Evolutionary conservation across 2,113 vertebrate species (phyloP), one percentile per base, ranked within the genome.

Genomic region (Oncorhynchus keta): DNA sequence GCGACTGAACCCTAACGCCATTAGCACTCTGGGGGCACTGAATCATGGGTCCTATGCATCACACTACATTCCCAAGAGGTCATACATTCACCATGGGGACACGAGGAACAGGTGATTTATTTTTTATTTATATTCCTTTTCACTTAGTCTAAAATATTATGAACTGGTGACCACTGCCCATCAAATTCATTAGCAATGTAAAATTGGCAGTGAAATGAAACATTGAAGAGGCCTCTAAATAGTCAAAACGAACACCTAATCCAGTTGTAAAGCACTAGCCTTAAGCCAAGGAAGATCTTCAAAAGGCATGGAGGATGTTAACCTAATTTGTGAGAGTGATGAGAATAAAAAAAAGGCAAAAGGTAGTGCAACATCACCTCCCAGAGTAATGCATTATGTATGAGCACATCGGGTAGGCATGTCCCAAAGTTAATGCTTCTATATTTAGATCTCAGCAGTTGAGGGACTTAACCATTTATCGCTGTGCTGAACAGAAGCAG

Each of bases 361-460:
- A 18, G 84, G 80, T 72, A 77, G 51, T 81, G 72, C 76, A 79
- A 75, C 39, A 45, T 45, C 76, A 71, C 70, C 59, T 79, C 78
- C 72, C 76, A 51, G 70, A 20, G 66, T 68, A 76, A 89, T 84
- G 79, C 72, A 83, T 88, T 78, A 84, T 85, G 76, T 76, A 85
- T 65, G 72, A 68, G 51, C 51, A 14, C 49, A 14, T 51, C 11
- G 49, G 14, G 77, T 75, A 73, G 62, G 55, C 76, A 74, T 74
- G 78, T 86, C 87, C 80, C 85, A 76, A 62, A 73, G 82, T 82
- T 76, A 35, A 65, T 3, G 70, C 72, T 66, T 79, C 86, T 88
- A 88, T 90, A 88, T 90, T 83, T 87, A 87, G 72, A 7, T 35
- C 75, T 75, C 35, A 75, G 61, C 79, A 77, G 79, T 84, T 61